Base-by-base conservation (phyloP, 2,888 invertebrate species). In the Hypolimnas misippus region DNA sequence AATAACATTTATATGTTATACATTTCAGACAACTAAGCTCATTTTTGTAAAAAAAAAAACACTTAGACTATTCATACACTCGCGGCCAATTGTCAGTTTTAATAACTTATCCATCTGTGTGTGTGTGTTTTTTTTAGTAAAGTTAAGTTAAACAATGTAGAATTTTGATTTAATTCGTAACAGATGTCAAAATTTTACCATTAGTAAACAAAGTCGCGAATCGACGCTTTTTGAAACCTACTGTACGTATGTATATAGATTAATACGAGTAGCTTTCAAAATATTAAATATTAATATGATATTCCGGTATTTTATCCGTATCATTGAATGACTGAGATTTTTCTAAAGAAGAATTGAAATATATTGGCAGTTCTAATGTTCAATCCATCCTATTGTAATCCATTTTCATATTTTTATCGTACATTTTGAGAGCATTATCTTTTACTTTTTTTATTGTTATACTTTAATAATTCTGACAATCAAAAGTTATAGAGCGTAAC, bases 351-450 rank as follows among this genome's bases (percentile, higher is more conserved):
- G 17, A 10, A 51, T 44, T 17, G 14, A 42, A 5, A 16, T 50
- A 16, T 21, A 42, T 58, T 58, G 58, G 31, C 51, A 58, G n/a
- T 19, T 51, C 42, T 52, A 58, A 51, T 51, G 19, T 58, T 40
- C 29, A 29, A 14, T 50, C 1, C 35, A 57, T 25, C 5, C 3
- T 25, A 25, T 25, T 25, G 25, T 25, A 25, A 25, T 21, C 14
- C 16, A 19, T 14, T 46, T 46, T 25, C 25, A 25, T 25, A 17
- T 46, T 8, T 46, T 17, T 46, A 5, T 46, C 6, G 16, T 16
- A 16, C 17, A 12, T 17, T 10, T 14, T 14, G n/a, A 29, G 21
- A 21, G 44, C 17, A 29, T 3, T 42, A 51, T 16, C 12, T 3
- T 35, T n/a, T 35, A n/a, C 25, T 2, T 25, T 25, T n/a, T 25